phyloP scores from a whole-genome alignment of 1,140 invertebrate genomes.

The Panulirus ornatus region DNA sequence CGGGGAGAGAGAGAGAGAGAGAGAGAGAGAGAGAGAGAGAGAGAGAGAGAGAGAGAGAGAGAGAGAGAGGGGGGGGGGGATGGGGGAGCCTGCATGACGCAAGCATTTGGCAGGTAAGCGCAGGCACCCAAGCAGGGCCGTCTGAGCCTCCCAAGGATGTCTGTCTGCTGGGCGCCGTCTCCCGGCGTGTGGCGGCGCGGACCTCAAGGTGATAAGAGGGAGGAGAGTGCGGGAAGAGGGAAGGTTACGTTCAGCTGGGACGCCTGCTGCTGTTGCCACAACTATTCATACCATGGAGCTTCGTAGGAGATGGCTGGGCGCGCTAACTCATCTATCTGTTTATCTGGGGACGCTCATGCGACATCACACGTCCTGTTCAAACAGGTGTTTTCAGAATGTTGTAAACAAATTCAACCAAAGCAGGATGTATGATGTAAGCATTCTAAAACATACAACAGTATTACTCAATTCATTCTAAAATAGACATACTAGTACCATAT shows the following conservation, averaged over 20 bases:
- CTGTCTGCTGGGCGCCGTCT: slow-evolving; percentile 18
- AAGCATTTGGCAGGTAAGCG: slow-evolving; percentile 39
- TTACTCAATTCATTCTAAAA: too few species aligned
- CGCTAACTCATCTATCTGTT: too few species aligned
- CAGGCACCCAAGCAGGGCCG: slow-evolving; percentile 18
- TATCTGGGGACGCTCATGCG: too few species aligned
- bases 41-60: too few species aligned
- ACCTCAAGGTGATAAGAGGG: neutral
- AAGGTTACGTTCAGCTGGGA: neutral
- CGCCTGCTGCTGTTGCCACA: neutral
- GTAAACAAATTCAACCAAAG: too few species aligned
- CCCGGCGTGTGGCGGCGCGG: neutral
- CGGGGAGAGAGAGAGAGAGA: neutral
- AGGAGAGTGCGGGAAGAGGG: neutral
- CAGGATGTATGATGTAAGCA: too few species aligned
- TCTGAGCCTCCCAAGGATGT: slow-evolving; percentile 7
- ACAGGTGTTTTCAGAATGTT: too few species aligned
- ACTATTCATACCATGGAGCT: too few species aligned
- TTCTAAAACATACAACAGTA: too few species aligned
- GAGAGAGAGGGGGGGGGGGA: neutral
- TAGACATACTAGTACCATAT: too few species aligned
- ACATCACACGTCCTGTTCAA: too few species aligned
- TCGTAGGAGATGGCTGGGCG: too few species aligned
- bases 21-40: neutral
- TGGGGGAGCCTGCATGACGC: slow-evolving; percentile 19